Conservation (phyloP, 2,113 vertebrate genomes). For the Centropus unirufus region DNA sequence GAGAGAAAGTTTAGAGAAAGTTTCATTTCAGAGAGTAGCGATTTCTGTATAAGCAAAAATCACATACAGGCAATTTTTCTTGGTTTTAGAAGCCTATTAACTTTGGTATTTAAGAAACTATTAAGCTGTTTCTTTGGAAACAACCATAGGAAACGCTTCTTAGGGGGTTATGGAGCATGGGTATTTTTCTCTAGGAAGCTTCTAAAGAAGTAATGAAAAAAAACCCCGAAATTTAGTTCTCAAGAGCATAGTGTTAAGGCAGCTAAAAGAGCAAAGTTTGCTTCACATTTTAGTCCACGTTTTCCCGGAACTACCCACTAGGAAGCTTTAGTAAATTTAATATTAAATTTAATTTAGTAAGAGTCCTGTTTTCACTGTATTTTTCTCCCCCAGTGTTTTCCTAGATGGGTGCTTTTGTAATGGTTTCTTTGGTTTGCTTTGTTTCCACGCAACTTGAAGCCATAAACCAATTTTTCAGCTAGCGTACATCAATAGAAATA, state of each 20-base stretch:
- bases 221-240: not conserved
- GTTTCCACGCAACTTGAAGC: constrained; percentile 8
- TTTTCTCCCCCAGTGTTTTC: not conserved
- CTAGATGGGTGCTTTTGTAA: not conserved
- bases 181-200: not conserved
- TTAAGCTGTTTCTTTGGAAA: constrained; percentile 51
- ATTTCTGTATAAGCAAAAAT: constrained; percentile 1
- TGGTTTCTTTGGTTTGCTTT: not conserved
- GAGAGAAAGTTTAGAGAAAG: not conserved
- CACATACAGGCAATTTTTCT: constrained; percentile 22
- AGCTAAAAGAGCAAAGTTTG: not conserved
- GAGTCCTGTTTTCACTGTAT: not conserved
- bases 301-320: not conserved
- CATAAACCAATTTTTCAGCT: constrained; percentile 1
- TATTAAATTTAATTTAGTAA: constrained; percentile 42
- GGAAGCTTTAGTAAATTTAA: constrained; percentile 12
- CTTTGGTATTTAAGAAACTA: constrained; percentile 20
- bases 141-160: constrained; percentile 26
- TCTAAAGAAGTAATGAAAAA: not conserved
- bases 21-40: not conserved
- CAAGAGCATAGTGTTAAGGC: not conserved
- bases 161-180: not conserved
- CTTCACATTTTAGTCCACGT: not conserved
- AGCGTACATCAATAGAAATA: not conserved
- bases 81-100: not conserved